These are phyloP conservation scores for Podotricha telesiphe DNA, from an alignment of 2,888 invertebrate genomes.

Conservation along the genomic window DNA sequence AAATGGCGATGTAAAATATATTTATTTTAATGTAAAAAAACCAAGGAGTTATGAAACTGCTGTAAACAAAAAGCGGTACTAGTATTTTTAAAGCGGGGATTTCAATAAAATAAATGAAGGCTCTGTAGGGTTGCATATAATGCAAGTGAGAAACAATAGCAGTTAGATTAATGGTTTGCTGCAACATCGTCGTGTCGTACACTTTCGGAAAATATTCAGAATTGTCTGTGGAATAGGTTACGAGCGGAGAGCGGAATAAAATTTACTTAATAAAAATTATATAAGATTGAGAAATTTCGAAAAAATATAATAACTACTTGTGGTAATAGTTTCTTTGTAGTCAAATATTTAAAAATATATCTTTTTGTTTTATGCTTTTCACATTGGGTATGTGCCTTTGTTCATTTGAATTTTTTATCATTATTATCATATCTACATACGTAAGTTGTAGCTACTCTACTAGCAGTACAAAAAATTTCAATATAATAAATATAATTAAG, in stretches of 20 bases:
- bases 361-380: no score
- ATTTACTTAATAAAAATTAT: neutral
- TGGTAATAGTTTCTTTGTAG: no score
- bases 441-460: no score
- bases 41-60: neutral
- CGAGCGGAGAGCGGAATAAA: conserved; percentile 2
- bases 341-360: no score
- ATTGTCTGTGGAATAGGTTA: conserved; percentile 26
- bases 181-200: conserved; percentile 44
- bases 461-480: no score
- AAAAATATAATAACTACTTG: no score
- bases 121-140: conserved; percentile 39
- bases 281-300: no score
- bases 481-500: no score
- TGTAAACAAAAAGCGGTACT: neutral
- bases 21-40: neutral
- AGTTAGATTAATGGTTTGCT: conserved; percentile 51
- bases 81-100: conserved; percentile 8
- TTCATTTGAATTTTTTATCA: no score
- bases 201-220: conserved; percentile 47
- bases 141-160: conserved; percentile 49
- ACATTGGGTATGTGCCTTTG: no score
- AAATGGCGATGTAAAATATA: neutral
- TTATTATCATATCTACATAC: no score
- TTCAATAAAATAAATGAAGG: conserved; percentile 43